Conservation (phyloP, 2,888 invertebrate species). For the Eueremaeus valkanovi region DNA sequence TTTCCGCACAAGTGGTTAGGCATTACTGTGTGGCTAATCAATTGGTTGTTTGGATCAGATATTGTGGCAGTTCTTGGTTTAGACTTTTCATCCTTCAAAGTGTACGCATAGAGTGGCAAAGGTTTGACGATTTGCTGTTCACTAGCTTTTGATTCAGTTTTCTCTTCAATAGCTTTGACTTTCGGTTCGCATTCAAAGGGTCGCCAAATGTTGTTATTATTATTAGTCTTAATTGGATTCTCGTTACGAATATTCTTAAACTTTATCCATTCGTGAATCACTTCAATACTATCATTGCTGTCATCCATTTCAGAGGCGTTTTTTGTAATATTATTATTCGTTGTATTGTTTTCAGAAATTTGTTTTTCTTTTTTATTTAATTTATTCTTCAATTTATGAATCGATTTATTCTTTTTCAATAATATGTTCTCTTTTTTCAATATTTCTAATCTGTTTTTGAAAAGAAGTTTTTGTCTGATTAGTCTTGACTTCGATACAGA, state of each 20-base stretch:
- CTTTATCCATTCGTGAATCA: background rate
- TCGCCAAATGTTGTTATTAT: background rate
- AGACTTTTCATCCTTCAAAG: background rate
- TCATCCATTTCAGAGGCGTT: background rate
- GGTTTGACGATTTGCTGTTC: background rate
- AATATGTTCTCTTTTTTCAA: too few relatives aligned
- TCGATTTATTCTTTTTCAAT: too few relatives aligned
- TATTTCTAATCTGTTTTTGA: too few relatives aligned
- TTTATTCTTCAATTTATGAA: too few relatives aligned
- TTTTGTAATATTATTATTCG: too few relatives aligned
- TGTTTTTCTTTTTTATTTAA: too few relatives aligned
- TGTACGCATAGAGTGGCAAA: background rate
- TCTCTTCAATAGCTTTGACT: too few relatives aligned
- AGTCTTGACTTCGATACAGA: too few relatives aligned
- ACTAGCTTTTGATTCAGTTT: background rate
- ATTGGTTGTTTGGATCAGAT: background rate
- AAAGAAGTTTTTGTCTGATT: too few relatives aligned
- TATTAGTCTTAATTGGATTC: background rate
- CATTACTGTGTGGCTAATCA: background rate
- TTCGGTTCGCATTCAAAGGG: too few relatives aligned
- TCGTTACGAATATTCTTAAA: background rate
- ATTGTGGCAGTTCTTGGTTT: background rate
- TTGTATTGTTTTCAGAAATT: too few relatives aligned
- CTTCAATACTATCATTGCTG: background rate
- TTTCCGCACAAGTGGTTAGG: background rate